These are phyloP conservation scores for Protobothrops flavoviridis DNA, from an alignment of 2,113 vertebrate species.

Conservation along the genomic window DNA sequence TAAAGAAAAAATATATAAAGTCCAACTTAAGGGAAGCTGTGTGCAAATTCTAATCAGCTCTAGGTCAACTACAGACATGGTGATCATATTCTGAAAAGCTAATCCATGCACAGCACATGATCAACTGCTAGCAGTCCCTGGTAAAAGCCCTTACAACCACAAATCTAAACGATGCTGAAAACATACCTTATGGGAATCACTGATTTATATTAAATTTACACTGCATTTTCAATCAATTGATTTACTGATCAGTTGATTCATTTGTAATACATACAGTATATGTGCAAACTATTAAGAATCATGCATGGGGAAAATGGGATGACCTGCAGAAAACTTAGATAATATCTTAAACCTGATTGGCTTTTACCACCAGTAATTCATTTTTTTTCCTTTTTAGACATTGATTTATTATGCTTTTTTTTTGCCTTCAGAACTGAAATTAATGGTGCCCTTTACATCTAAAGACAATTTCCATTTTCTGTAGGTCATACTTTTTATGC, in stretches of 20 bases:
- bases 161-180: not conserved
- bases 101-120: not conserved
- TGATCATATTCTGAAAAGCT: not conserved
- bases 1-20: not conserved
- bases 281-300: not conserved
- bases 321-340: not conserved
- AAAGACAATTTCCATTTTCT: slow-evolving; percentile 25
- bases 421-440: not conserved
- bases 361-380: not conserved
- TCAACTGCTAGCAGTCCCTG: not conserved
- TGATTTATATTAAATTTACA: not conserved
- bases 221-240: not conserved
- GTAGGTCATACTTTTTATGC: slow-evolving; percentile 4
- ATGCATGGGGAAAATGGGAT: not conserved
- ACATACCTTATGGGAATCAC: not conserved
- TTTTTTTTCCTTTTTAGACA: not conserved
- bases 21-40: not conserved
- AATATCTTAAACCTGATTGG: not conserved
- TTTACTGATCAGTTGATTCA: not conserved
- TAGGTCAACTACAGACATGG: not conserved
- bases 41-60: not conserved
- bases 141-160: not conserved
- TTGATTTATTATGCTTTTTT: slow-evolving; percentile 13
- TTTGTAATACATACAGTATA: not conserved
- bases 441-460: slow-evolving; percentile 5